A percentile compares a stretch with the other conserved stretches of the same genome.
phyloP scores from a whole-genome alignment of 2,113 vertebrate species.

The Colius striatus region DNA sequence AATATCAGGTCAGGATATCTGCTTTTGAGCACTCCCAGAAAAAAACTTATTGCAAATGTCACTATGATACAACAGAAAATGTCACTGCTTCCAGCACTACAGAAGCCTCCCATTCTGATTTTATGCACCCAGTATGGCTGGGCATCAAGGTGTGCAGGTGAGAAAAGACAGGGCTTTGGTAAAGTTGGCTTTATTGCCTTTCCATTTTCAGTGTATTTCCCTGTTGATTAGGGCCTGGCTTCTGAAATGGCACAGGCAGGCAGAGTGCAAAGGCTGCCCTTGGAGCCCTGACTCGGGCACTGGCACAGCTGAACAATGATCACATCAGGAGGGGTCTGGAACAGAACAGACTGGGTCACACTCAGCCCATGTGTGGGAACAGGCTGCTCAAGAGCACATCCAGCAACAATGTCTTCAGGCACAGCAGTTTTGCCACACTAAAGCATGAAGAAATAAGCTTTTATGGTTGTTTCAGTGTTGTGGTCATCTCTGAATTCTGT shows the following conservation, averaged over 20 bases:
- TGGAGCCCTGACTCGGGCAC: rapidly evolving
- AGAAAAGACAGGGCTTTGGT: not conserved
- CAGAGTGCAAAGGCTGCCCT: not conserved
- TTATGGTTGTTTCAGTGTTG: not conserved
- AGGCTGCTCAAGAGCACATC: not conserved
- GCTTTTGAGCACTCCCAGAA: not conserved
- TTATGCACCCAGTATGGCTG: rapidly evolving
- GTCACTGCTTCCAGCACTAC: not conserved
- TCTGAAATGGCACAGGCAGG: rapidly evolving
- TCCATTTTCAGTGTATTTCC: not conserved
- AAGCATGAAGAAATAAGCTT: not conserved
- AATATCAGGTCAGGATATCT: not conserved
- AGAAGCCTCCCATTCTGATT: not conserved
- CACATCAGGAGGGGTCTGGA: rapidly evolving
- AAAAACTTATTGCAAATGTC: not conserved
- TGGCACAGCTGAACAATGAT: not conserved
- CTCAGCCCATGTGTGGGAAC: not conserved
- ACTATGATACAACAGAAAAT: not conserved
- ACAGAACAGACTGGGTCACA: not conserved
- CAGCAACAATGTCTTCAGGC: not conserved
- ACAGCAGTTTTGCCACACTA: not conserved
- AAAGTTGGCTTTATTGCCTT: not conserved
- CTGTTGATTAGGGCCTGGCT: not conserved
- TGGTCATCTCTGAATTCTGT: not conserved
- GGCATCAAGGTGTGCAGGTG: rapidly evolving